Conservation (phyloP, 2,888 invertebrate species). For the Drosophila bunnanda region DNA sequence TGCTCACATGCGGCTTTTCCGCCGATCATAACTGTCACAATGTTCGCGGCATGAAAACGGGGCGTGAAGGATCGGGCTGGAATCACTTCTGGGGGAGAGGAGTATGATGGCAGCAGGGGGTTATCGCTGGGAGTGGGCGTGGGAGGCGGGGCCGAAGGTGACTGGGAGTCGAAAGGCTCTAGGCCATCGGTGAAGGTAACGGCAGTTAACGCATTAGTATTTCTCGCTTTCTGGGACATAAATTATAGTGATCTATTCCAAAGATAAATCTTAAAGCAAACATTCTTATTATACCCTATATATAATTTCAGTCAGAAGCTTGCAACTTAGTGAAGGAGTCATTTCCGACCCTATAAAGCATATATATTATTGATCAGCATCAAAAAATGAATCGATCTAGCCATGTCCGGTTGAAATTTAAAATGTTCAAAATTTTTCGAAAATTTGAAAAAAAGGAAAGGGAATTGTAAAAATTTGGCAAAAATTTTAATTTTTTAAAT, state of each 20-base stretch:
- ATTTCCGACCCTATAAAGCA: too few relatives aligned
- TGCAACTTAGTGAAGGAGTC: too few relatives aligned
- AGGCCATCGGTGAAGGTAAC: slow-evolving; percentile 39
- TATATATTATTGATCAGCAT: too few relatives aligned
- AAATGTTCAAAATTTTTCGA: too few relatives aligned
- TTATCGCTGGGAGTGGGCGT: slow-evolving; percentile 7
- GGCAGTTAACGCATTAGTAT: slow-evolving; percentile 17
- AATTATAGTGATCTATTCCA: not conserved
- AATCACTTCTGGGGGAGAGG: slow-evolving; percentile 2
- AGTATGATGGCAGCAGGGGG: not conserved
- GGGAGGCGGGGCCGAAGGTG: slow-evolving; percentile 11
- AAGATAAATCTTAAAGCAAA: not conserved
- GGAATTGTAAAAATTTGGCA: too few relatives aligned
- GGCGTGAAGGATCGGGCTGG: slow-evolving; percentile 40
- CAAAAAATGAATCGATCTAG: too few relatives aligned
- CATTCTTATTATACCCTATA: too few relatives aligned
- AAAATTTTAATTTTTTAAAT: too few relatives aligned
- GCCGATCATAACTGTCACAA: slow-evolving; percentile 52
- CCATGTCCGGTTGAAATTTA: too few relatives aligned
- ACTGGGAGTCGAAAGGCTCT: slow-evolving; percentile 10
- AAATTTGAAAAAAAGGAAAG: too few relatives aligned
- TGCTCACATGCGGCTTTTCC: slow-evolving; percentile 18
- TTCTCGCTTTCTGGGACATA: not conserved
- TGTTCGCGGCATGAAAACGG: slow-evolving; percentile 47
- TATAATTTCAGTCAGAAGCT: too few relatives aligned